Evolutionary conservation across 2,113 vertebrate genomes (phyloP).

Genomic region (Tychaedon coryphoeus): DNA sequence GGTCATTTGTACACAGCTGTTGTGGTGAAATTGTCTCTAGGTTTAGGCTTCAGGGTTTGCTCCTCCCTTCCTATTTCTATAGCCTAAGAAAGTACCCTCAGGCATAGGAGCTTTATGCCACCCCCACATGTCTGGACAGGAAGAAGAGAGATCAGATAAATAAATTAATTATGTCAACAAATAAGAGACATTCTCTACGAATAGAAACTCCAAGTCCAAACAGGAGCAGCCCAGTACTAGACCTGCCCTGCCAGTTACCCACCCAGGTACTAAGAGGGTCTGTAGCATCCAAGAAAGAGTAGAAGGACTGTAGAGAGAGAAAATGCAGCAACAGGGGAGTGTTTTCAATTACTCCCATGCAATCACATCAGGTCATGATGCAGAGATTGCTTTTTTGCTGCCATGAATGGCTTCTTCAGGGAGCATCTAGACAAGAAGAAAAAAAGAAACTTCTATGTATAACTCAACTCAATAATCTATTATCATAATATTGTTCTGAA

Average conservation of each 20-base stretch:
- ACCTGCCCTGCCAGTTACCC: background rate
- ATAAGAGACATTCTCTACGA: background rate
- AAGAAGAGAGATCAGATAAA: conserved; percentile 23
- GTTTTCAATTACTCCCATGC: background rate
- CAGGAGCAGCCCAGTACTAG: background rate
- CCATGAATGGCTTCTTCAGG: background rate
- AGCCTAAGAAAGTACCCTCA: background rate
- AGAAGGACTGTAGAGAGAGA: background rate
- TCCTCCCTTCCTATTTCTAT: background rate
- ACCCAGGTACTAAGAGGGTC: background rate
- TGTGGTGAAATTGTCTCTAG: background rate
- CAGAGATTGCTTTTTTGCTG: background rate
- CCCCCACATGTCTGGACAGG: conserved; percentile 8
- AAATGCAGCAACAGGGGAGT: background rate
- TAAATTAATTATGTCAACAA: background rate
- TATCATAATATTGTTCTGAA: background rate
- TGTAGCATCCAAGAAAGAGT: background rate
- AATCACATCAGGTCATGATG: background rate
- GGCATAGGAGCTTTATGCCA: background rate
- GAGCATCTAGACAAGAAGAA: background rate
- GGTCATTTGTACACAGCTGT: background rate
- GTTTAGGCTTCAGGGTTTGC: background rate
- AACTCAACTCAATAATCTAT: background rate
- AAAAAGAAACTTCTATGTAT: background rate
- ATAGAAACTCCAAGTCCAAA: background rate